Percentiles rank a stretch among this genome's conserved stretches.
phyloP scores from a whole-genome alignment of 2,888 invertebrate species.

The Agrenia bidenticulata region DNA sequence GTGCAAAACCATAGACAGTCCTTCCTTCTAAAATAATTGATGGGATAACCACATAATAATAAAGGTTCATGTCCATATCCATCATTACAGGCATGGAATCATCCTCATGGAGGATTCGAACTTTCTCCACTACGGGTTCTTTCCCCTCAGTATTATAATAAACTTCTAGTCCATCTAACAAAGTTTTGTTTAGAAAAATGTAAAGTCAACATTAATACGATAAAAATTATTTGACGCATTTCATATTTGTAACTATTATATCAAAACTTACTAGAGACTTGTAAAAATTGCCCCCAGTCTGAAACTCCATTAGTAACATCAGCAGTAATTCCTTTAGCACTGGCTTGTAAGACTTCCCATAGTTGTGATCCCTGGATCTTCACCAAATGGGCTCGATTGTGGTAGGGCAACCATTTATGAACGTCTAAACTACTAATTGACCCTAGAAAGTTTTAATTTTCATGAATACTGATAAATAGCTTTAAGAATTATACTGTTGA shows the following conservation, averaged over 20 bases:
- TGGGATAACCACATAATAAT: slow-evolving; percentile 45
- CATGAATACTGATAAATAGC: not conserved
- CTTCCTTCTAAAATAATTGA: slow-evolving; percentile 37
- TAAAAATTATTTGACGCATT: not conserved
- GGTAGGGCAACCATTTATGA: slow-evolving; percentile 48
- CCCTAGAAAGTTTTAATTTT: slow-evolving; percentile 11
- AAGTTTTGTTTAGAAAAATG: not conserved
- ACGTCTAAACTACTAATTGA: slow-evolving; percentile 36
- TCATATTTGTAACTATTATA: not conserved
- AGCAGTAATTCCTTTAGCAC: slow-evolving; percentile 35
- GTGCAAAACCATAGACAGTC: slow-evolving; percentile 33
- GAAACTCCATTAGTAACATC: slow-evolving; percentile 3
- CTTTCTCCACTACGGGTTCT: slow-evolving; percentile 13
- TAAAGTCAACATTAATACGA: no score
- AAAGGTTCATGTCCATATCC: slow-evolving; percentile 23
- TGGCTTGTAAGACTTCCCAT: slow-evolving; percentile 36
- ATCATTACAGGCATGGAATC: slow-evolving; percentile 26
- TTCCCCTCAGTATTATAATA: slow-evolving; percentile 26
- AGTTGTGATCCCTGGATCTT: slow-evolving; percentile 32
- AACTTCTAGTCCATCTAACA: slow-evolving; percentile 46
- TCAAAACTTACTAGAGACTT: slow-evolving; percentile 46
- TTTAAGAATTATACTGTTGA: not conserved
- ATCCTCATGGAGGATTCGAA: slow-evolving; percentile 33
- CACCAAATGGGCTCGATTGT: slow-evolving; percentile 45
- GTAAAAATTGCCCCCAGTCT: slow-evolving; percentile 51